Evolutionary conservation across 2,113 vertebrate species (phyloP).

Genomic region (Charina bottae): DNA sequence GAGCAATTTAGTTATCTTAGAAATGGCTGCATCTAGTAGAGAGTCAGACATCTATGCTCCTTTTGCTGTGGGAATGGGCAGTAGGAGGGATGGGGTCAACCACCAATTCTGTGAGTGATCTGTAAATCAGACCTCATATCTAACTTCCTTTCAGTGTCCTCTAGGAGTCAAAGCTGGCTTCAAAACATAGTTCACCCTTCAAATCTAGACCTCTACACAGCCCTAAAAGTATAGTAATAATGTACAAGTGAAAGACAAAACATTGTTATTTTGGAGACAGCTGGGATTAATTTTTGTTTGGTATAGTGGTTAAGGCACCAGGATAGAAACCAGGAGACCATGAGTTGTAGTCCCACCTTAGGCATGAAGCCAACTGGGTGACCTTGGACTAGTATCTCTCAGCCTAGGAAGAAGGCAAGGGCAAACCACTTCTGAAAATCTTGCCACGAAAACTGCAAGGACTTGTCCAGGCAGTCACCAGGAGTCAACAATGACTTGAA

Average conservation of each 20-base stretch:
- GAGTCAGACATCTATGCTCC: neutral
- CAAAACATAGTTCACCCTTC: neutral
- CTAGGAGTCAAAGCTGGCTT: neutral
- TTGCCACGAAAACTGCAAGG: neutral
- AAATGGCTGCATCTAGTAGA: neutral
- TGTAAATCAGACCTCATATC: neutral
- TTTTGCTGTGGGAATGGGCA: neutral
- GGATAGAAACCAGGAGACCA: neutral
- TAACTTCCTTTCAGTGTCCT: neutral
- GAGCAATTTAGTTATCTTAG: neutral
- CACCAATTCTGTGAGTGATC: neutral
- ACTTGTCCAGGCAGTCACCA: neutral
- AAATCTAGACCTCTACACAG: neutral
- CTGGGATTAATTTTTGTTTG: neutral
- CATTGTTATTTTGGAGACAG: neutral
- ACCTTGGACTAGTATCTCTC: neutral
- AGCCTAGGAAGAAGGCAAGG: neutral
- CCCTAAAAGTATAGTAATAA: neutral
- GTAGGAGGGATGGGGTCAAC: neutral
- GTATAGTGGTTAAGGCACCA: neutral
- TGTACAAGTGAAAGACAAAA: neutral
- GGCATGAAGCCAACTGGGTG: neutral
- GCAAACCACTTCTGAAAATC: neutral
- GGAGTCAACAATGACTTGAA: neutral
- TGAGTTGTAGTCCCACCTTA: neutral